phyloP scores from a whole-genome alignment of 2,113 vertebrate species.

The Sapajus apella region DNA sequence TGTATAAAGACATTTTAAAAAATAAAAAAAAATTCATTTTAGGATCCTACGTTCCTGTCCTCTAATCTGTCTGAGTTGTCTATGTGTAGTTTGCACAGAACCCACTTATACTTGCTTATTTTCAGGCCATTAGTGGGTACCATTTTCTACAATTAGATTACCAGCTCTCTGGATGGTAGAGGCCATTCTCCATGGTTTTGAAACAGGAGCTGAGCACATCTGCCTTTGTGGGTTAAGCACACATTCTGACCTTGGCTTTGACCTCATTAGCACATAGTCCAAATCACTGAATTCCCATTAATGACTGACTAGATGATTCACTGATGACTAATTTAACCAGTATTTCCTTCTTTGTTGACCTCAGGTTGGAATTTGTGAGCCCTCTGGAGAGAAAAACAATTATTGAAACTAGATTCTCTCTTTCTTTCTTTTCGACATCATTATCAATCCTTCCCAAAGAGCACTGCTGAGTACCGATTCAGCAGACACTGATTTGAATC shows the following conservation, averaged over 20 bases:
- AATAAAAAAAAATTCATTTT: not conserved
- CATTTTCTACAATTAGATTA: not conserved
- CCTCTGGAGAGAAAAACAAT: not conserved
- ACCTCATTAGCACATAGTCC: not conserved
- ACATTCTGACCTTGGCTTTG: not conserved
- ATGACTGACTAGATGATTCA: not conserved
- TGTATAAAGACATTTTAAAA: not conserved
- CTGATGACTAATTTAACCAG: not conserved
- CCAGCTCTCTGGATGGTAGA: not conserved
- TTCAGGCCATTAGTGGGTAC: not conserved
- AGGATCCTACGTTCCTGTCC: not conserved
- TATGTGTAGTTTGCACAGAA: not conserved
- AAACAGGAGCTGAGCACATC: not conserved
- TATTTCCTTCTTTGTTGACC: not conserved
- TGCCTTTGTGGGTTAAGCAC: not conserved
- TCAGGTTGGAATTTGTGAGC: conserved; percentile 11
- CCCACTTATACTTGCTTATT: not conserved
- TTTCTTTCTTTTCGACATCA: not conserved
- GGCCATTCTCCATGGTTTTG: not conserved
- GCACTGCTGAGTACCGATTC: not conserved
- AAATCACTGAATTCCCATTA: conserved; percentile 7
- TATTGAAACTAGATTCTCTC: not conserved
- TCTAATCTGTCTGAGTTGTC: not conserved
- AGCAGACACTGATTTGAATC: not conserved
- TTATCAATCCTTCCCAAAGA: not conserved